Evolutionary conservation across 1,140 invertebrate species (phyloP).

Genomic region (Drosophila punjabiensis): DNA sequence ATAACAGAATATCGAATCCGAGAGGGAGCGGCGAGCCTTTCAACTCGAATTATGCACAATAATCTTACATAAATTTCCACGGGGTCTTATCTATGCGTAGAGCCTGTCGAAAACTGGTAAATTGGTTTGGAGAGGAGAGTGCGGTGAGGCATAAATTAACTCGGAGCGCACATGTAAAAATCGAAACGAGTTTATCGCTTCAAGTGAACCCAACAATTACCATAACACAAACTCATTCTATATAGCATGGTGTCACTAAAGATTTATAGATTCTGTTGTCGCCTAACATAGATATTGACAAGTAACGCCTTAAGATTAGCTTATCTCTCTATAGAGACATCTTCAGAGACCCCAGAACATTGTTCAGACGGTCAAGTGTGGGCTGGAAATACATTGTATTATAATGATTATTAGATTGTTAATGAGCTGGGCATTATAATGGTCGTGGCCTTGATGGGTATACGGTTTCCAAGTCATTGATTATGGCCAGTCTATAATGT

Average conservation of each 20-base stretch:
- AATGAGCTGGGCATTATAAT: conserved; percentile 25
- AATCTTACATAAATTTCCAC: conserved; percentile 60
- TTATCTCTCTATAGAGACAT: conserved; percentile 31
- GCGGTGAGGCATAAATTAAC: conserved; percentile 46
- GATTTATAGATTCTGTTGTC: conserved; percentile 46
- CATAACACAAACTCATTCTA: conserved; percentile 45
- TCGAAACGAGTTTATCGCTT: conserved; percentile 53
- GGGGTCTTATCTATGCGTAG: conserved; percentile 55
- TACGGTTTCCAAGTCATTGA: conserved; percentile 17
- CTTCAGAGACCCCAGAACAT: conserved; percentile 11
- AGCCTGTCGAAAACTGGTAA: conserved; percentile 47
- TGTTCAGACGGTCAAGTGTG: conserved; percentile 3
- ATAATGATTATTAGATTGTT: conserved; percentile 27
- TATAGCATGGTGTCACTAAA: conserved; percentile 28
- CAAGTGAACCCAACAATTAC: conserved; percentile 52
- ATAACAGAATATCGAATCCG: conserved; percentile 10
- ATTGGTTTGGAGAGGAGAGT: conserved; percentile 9
- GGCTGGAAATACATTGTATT: conserved; percentile 1
- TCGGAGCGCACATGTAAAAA: conserved; percentile 38
- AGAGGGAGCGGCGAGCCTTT: conserved; percentile 47
- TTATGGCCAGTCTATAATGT: conserved; percentile 1
- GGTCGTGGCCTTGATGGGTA: conserved; percentile 16
- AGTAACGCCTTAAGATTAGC: conserved; percentile 45
- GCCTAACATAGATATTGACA: conserved; percentile 50
- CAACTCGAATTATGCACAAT: conserved; percentile 70